Evolutionary conservation across 2,888 invertebrate species (phyloP), one percentile per base, ranked within the genome.

Genomic region (Drosophila limbata): DNA sequence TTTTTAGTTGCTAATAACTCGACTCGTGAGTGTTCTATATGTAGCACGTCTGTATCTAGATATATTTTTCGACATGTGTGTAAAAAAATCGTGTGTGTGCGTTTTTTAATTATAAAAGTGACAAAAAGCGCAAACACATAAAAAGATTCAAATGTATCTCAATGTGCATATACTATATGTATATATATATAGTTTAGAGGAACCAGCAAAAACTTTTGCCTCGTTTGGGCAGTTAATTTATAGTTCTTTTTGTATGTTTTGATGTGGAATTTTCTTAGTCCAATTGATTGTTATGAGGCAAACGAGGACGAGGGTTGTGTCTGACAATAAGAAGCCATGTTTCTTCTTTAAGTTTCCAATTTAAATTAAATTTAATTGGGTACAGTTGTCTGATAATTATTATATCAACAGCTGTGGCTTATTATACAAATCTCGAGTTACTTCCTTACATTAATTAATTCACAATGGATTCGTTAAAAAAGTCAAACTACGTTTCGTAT

Each of bases 61-160:
- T 48, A 60, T 19, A 21, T 53, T 47, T 47, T 28, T 40, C 40
- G 48, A 50, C 59, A 50, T 31, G 17, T 40, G 50, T 62, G 45
- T 50, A 61, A 48, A 79, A 81, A 65, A 73, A 51, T 67, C 48
- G 69, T 73, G 72, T 84, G 72, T 66, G 82, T 37, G 55, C 56
- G 47, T 42, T 60, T 67, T 79, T 85, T 81, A 81, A 84, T 81
- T 81, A 77, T 80, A 85, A 83, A 80, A 83, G 69, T 77, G 86
- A 80, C 81, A 79, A 81, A 81, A 81, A 62, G 33, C 60, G 21
- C 55, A 64, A 39, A 35, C 35, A 42, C 45, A 42, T 31, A 31
- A 1, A 42, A 35, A 39, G 48, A 40, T 35, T 40, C 33, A 66
- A 13, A 51, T 51, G 45, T 35, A 68, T 67, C 6, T 69, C 3